Conservation (phyloP, 53 echinoderm and acorn worm species). For the Mesocentrotus franciscanus region DNA sequence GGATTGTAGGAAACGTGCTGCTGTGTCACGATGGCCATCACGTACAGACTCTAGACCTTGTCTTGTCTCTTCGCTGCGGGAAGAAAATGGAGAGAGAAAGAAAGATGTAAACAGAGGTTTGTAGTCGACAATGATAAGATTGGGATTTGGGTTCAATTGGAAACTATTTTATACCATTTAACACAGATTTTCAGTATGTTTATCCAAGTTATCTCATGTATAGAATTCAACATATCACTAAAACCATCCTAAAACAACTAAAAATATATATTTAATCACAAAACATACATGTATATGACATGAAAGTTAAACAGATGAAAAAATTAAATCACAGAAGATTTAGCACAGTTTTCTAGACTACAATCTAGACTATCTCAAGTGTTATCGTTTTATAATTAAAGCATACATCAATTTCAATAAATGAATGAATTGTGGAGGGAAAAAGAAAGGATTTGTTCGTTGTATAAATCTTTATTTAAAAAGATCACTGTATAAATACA, state of each 20-base stretch:
- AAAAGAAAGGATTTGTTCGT: too few relatives aligned
- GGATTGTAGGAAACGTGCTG: slow-evolving; percentile 85
- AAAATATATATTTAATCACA: neutral
- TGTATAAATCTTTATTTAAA: too few relatives aligned
- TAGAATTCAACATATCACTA: neutral
- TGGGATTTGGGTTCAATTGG: neutral
- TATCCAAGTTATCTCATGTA: neutral
- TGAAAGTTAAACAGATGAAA: too few relatives aligned
- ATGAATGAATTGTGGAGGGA: too few relatives aligned
- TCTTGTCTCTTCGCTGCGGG: slow-evolving; percentile 87
- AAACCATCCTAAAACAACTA: neutral
- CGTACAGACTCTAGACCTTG: slow-evolving; percentile 83
- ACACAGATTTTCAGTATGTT: too few relatives aligned
- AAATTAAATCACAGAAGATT: too few relatives aligned
- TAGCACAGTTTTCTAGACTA: too few relatives aligned
- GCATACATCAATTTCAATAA: too few relatives aligned
- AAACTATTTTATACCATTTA: too few relatives aligned
- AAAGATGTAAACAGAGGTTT: neutral
- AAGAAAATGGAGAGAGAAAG: neutral
- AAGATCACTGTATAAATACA: neutral
- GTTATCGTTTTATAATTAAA: too few relatives aligned
- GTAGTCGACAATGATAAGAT: neutral
- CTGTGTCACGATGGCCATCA: slow-evolving; percentile 74
- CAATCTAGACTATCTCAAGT: too few relatives aligned
- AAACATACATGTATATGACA: neutral